These are phyloP conservation scores for Xenopus laevis DNA, from an alignment of 2,113 vertebrate genomes.

Conservation along the genomic window DNA sequence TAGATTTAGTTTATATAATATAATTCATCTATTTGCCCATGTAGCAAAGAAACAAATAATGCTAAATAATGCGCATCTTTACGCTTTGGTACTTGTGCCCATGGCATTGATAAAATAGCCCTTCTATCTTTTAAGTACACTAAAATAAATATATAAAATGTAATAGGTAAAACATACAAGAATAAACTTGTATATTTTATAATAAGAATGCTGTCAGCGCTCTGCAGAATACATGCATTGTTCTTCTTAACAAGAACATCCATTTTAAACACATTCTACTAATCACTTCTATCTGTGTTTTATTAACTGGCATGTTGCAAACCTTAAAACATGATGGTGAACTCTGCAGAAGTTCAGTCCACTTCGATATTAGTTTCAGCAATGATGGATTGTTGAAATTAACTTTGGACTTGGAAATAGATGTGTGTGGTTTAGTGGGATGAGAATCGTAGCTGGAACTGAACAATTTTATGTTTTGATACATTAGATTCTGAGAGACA, in stretches of 20 bases:
- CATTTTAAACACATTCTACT: conserved; percentile 20
- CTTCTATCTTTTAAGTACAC: no score
- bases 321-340: conserved; percentile 31
- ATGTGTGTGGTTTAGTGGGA: conserved; percentile 34
- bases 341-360: conserved; percentile 40
- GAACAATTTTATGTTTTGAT: conserved; percentile 1
- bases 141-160: no score
- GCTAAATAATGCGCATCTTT: no score
- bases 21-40: no score
- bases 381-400: conserved; percentile 44
- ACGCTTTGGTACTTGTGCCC: no score
- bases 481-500: conserved; percentile 11
- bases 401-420: conserved; percentile 39
- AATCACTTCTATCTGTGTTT: conserved; percentile 33
- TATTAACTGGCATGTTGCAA: conserved; percentile 39
- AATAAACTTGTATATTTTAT: not conserved
- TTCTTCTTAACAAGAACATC: conserved; percentile 9
- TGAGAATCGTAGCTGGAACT: conserved; percentile 27
- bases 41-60: no score
- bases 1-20: no score
- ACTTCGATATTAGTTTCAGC: conserved; percentile 36
- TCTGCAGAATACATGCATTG: not conserved
- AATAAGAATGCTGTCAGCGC: not conserved
- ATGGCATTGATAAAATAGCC: no score
- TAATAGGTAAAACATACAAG: no score